Percentiles rank a stretch among this genome's conserved stretches.
These are phyloP conservation scores for Temnothorax curvispinosus DNA, from an alignment of 1,140 invertebrate species.

Conservation along the genomic window DNA sequence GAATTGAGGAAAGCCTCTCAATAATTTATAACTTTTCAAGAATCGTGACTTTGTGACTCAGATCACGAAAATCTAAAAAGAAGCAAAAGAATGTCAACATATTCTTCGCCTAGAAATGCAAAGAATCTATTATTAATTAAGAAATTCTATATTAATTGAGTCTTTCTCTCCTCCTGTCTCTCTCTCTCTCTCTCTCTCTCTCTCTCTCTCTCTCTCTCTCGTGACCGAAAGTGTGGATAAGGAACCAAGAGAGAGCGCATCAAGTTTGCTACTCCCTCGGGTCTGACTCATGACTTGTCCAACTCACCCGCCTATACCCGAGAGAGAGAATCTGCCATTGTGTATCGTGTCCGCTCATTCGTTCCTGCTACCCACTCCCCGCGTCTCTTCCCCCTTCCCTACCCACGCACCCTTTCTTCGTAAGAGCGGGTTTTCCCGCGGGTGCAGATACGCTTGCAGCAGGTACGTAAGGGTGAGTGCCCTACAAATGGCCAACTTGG, in stretches of 20 bases:
- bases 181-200: neutral
- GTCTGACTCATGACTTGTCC: constrained; percentile 70
- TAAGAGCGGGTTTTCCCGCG: neutral
- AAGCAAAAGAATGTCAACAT: neutral
- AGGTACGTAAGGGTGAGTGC: neutral
- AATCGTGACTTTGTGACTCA: neutral
- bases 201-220: constrained; percentile 14
- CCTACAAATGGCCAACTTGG: neutral
- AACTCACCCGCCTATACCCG: constrained; percentile 49
- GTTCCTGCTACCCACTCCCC: constrained; percentile 10
- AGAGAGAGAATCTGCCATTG: constrained; percentile 67
- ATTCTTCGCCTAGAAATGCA: neutral
- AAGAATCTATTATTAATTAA: neutral
- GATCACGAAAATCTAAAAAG: neutral
- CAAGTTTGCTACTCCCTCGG: constrained; percentile 62
- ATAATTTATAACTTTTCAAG: neutral
- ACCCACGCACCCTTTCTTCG: constrained; percentile 13
- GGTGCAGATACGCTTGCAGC: neutral
- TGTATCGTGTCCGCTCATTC: constrained; percentile 64
- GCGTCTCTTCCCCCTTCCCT: neutral
- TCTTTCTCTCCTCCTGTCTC: neutral
- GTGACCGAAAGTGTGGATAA: constrained; percentile 57
- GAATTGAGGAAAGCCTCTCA: neutral
- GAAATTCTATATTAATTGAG: neutral
- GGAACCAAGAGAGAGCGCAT: constrained; percentile 72